A percentile compares a stretch with the other conserved stretches of the same genome.
phyloP scores from a whole-genome alignment of 2,797 vertebrate genomes.

The Gephyroberyx darwinii region DNA sequence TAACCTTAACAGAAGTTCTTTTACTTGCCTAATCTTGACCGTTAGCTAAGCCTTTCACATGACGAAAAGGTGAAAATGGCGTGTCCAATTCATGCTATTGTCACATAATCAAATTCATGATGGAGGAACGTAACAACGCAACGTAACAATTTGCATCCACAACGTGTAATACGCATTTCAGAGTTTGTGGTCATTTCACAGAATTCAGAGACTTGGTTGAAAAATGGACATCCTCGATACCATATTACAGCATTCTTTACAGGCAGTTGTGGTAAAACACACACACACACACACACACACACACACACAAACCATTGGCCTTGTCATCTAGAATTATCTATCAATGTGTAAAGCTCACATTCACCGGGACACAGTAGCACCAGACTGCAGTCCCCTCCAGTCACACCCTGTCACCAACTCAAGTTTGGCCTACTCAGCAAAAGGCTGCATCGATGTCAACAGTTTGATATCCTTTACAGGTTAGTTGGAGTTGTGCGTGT shows the following conservation, averaged over 20 bases:
- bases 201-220: background rate
- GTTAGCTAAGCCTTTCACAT: too few species aligned
- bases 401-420: slow-evolving; percentile 2
- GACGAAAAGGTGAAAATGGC: too few species aligned
- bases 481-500: background rate
- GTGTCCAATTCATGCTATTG: too few species aligned
- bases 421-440: slow-evolving; percentile 17
- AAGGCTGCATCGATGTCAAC: slow-evolving; percentile 13
- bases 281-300: background rate
- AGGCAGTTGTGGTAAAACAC: background rate
- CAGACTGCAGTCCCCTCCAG: slow-evolving; percentile 1
- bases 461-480: slow-evolving; percentile 7
- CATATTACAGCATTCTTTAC: background rate
- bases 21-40: too few species aligned
- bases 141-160: too few species aligned
- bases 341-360: background rate
- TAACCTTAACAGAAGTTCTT: too few species aligned
- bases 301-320: slow-evolving; percentile 16
- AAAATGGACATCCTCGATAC: background rate
- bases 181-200: too few species aligned
- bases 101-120: too few species aligned
- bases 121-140: too few species aligned
- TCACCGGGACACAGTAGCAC: background rate
- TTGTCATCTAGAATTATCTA: slow-evolving; percentile 26
- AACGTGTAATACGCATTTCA: too few species aligned